phyloP scores from a whole-genome alignment of 1,140 invertebrate genomes.

The Pogonus chalceus region DNA sequence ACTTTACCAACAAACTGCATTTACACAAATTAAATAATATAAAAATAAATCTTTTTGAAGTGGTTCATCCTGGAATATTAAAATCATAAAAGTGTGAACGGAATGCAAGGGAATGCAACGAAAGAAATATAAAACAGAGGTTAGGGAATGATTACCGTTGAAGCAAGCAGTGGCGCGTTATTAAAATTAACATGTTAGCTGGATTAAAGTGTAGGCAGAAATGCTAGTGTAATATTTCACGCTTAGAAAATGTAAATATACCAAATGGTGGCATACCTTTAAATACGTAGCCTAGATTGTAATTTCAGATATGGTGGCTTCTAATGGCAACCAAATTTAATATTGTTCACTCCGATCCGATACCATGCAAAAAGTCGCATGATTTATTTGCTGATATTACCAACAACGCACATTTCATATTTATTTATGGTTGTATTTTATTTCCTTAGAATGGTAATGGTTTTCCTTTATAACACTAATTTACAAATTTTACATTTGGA shows the following conservation, averaged over 20 bases:
- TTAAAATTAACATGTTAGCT: conserved; percentile 13
- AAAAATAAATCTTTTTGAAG: no score
- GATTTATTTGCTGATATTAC: conserved; percentile 15
- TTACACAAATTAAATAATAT: no score
- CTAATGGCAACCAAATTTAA: conserved; percentile 15
- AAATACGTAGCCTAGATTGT: conserved; percentile 11
- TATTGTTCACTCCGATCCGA: conserved; percentile 13
- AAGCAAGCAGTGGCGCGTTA: not conserved
- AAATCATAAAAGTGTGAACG: no score
- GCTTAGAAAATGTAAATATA: not conserved
- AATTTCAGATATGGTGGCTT: conserved; percentile 14
- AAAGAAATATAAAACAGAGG: no score
- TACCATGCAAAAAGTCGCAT: conserved; percentile 12
- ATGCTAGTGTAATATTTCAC: not conserved
- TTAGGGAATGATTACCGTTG: not conserved
- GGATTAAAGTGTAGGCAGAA: not conserved
- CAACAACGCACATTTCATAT: conserved; percentile 2
- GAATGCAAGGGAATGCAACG: no score
- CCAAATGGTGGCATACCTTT: not conserved
- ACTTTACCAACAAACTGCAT: no score
- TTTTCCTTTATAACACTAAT: no score
- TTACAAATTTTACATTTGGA: no score
- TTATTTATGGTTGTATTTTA: conserved; percentile 14
- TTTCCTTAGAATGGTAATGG: no score
- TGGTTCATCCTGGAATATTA: no score